A percentile compares a stretch with the other conserved stretches of the same genome.
phyloP scores from a whole-genome alignment of 2,113 vertebrate genomes.

The Oenanthe melanoleuca region DNA sequence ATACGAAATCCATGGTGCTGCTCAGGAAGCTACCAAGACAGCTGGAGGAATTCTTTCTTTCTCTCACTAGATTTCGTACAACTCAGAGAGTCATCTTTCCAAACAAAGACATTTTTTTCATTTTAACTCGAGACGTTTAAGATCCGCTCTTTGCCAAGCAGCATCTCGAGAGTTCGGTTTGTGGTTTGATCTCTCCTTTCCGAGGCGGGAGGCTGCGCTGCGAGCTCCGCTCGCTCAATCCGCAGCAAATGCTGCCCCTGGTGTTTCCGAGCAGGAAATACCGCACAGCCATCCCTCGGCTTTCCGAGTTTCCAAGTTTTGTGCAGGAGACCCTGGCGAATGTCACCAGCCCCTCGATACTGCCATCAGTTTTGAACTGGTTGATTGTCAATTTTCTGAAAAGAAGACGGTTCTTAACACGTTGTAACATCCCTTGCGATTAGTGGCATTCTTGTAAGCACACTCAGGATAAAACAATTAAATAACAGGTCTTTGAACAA shows the following conservation, averaged over 20 bases:
- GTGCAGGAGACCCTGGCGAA: neutral
- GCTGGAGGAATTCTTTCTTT: neutral
- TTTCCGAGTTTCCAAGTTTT: neutral
- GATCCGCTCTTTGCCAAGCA: neutral
- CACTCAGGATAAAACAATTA: neutral
- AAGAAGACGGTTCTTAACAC: neutral
- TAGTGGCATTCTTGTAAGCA: neutral
- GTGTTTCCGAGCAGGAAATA: neutral
- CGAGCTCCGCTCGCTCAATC: neutral
- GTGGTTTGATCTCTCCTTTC: neutral
- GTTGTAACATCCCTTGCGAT: fast-evolving
- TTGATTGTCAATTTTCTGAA: neutral
- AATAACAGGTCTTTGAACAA: neutral
- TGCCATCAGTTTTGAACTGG: neutral
- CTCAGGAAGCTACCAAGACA: neutral
- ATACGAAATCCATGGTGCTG: neutral
- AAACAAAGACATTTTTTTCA: neutral
- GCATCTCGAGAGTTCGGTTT: neutral
- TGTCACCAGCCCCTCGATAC: neutral
- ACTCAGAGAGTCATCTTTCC: neutral
- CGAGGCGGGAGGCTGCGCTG: neutral
- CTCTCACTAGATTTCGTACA: neutral
- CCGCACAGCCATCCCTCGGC: neutral
- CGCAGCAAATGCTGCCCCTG: constrained; percentile 49
- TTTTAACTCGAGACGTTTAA: neutral